Evolutionary conservation across 2,113 vertebrate genomes (phyloP).

Genomic region (Dipodomys stephensi): DNA sequence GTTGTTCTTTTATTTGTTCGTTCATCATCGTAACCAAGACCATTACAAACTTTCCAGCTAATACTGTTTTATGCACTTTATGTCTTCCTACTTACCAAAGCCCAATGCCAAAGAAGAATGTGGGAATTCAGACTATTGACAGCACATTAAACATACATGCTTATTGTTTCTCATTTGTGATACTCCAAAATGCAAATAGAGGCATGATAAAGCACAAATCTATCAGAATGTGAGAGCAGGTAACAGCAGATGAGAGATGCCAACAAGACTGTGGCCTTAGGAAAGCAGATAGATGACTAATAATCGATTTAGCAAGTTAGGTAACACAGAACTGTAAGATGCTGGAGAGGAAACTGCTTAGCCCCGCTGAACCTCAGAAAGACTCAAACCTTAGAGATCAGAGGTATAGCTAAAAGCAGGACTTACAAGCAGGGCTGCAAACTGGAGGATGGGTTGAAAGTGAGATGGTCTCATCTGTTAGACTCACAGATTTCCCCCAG

Average conservation of each 20-base stretch:
- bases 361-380: neutral
- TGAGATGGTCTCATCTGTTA: neutral
- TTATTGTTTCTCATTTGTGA: neutral
- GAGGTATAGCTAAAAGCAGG: neutral
- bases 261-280: neutral
- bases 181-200: conserved; percentile 56
- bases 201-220: neutral
- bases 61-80: neutral
- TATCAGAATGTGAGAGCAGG: conserved; percentile 5
- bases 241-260: conserved; percentile 14
- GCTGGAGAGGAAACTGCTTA: neutral
- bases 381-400: neutral
- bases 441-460: neutral
- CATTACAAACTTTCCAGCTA: neutral
- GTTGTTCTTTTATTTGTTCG: neutral
- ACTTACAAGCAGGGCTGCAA: neutral
- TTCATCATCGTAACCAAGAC: conserved; percentile 26
- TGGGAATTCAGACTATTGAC: neutral
- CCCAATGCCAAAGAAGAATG: neutral
- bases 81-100: neutral
- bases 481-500: neutral
- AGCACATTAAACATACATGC: conserved; percentile 15
- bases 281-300: neutral
- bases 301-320: neutral
- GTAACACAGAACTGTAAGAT: neutral